Evolutionary conservation across 2,113 vertebrate species (phyloP).

Genomic region (Larimichthys crocea): DNA sequence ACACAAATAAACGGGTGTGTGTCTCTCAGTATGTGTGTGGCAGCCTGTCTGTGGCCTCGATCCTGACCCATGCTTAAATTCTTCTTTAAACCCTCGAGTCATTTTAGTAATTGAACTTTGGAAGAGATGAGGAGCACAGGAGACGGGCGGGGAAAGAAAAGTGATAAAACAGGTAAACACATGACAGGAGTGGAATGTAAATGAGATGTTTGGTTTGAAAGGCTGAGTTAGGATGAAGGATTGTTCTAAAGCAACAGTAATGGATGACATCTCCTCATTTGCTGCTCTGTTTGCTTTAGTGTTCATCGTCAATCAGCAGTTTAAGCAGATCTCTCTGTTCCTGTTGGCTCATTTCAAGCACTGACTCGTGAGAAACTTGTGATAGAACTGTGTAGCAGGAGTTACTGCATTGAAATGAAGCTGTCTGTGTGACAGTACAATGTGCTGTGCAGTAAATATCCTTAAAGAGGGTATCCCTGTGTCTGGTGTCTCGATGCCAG

Average conservation of each 20-base stretch:
- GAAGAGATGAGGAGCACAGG: neutral
- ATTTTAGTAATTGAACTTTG: neutral
- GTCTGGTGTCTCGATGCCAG: constrained; percentile 35
- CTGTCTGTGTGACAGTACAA: constrained; percentile 6
- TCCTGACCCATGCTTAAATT: constrained; percentile 23
- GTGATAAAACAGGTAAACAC: neutral
- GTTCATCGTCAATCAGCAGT: neutral
- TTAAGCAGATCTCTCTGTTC: neutral
- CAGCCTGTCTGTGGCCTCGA: neutral
- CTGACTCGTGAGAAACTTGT: neutral
- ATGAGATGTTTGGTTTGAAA: neutral
- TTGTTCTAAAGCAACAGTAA: neutral
- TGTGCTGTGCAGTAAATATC: constrained; percentile 36
- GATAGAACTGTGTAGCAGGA: neutral
- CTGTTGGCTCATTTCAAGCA: neutral
- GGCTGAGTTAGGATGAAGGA: neutral
- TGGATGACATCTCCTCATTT: neutral
- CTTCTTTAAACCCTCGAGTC: constrained; percentile 6
- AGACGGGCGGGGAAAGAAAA: neutral
- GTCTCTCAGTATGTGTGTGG: neutral
- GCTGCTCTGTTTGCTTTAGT: neutral
- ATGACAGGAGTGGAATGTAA: neutral
- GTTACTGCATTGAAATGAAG: neutral
- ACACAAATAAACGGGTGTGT: constrained; percentile 8
- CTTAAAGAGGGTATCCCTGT: constrained; percentile 45